Percentiles rank a stretch among this genome's conserved stretches.
Evolutionary conservation across 2,888 invertebrate species (phyloP).

Genomic region (Nasonia oneida): DNA sequence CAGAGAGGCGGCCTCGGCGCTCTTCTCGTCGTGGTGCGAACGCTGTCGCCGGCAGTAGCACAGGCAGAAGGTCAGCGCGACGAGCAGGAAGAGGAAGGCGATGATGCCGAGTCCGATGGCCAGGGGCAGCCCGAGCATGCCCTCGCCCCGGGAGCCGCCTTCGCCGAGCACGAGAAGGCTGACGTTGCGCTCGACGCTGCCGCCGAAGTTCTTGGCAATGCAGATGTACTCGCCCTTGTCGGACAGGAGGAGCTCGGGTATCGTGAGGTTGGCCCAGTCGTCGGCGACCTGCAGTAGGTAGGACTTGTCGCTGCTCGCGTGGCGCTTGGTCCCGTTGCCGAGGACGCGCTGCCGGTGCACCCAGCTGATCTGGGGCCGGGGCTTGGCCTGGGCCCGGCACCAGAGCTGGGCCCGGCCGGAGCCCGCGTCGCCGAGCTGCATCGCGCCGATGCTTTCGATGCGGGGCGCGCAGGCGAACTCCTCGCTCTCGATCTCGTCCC

Average conservation of each 20-base stretch:
- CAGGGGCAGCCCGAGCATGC: conserved; percentile 82
- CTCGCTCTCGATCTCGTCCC: conserved; percentile 86
- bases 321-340: conserved; percentile 70
- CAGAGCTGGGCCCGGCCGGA: conserved; percentile 83
- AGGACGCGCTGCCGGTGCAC: conserved; percentile 72
- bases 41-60: conserved; percentile 81
- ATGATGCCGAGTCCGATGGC: conserved; percentile 80
- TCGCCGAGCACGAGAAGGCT: conserved; percentile 80
- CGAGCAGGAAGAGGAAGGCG: conserved; percentile 80
- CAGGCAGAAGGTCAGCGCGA: conserved; percentile 81
- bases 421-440: conserved; percentile 76
- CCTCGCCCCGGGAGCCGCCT: conserved; percentile 82
- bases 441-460: conserved; percentile 80
- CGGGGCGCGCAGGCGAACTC: conserved; percentile 92
- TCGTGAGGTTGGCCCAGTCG: conserved; percentile 83
- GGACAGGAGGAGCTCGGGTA: conserved; percentile 82
- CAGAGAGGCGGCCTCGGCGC: conserved; percentile 83
- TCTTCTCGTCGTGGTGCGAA: conserved; percentile 82
- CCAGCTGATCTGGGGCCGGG: conserved; percentile 85
- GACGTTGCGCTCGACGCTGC: conserved; percentile 86
- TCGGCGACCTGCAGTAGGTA: conserved; percentile 69
- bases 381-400: conserved; percentile 88
- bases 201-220: conserved; percentile 90
- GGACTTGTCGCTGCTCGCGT: conserved; percentile 57
- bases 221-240: conserved; percentile 90